These are phyloP conservation scores for Cremastinae sp. DNA, from an alignment of 2,888 invertebrate species.

Conservation along the genomic window DNA sequence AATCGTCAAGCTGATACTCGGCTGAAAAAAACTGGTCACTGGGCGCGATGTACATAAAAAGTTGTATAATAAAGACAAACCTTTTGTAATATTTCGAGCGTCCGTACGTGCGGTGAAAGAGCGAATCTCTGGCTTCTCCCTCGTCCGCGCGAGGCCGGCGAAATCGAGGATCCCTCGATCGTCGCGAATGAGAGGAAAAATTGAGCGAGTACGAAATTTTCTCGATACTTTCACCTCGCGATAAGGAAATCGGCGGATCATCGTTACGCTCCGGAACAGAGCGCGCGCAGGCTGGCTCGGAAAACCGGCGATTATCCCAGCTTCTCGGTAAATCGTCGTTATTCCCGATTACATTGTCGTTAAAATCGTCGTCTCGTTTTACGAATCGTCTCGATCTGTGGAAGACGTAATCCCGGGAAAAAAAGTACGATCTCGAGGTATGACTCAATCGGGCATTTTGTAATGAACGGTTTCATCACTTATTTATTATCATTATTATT, in stretches of 20 bases:
- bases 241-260: neutral
- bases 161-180: too few relatives aligned
- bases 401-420: too few relatives aligned
- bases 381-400: neutral
- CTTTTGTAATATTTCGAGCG: slow-evolving; percentile 54
- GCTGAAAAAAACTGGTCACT: slow-evolving; percentile 81
- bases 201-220: slow-evolving; percentile 18
- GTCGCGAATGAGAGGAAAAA: neutral
- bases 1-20: slow-evolving; percentile 92
- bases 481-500: too few relatives aligned
- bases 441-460: too few relatives aligned
- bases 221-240: slow-evolving; percentile 30
- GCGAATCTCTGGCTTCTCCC: too few relatives aligned
- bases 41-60: slow-evolving; percentile 51
- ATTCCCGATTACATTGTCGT: slow-evolving; percentile 6
- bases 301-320: slow-evolving; percentile 21
- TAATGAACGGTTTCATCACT: too few relatives aligned
- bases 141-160: neutral
- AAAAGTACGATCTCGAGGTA: too few relatives aligned
- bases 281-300: neutral
- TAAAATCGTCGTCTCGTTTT: slow-evolving; percentile 17
- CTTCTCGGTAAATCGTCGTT: slow-evolving; percentile 13
- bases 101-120: slow-evolving; percentile 1
- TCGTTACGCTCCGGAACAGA: slow-evolving; percentile 3
- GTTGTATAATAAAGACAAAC: slow-evolving; percentile 39